Conservation (phyloP, 2,113 vertebrate genomes). For the Lontra canadensis region DNA sequence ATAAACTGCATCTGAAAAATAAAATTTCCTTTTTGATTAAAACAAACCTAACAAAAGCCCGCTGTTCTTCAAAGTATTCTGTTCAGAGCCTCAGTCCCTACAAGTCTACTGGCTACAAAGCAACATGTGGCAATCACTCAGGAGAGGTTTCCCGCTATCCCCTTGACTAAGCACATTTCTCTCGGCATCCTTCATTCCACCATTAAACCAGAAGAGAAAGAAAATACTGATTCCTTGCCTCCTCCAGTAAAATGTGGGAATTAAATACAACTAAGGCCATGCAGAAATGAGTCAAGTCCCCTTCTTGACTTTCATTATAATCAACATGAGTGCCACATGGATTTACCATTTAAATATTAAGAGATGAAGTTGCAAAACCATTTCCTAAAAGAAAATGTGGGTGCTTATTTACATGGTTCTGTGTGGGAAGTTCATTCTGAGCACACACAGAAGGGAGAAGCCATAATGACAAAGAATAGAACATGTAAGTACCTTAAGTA, state of each 20-base stretch:
- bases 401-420: not conserved
- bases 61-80: not conserved
- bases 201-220: not conserved
- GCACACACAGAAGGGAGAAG: not conserved
- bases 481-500: not conserved
- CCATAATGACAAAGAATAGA: not conserved
- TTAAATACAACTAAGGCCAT: not conserved
- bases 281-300: not conserved
- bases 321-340: not conserved
- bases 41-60: not conserved
- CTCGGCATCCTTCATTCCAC: not conserved
- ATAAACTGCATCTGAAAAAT: slow-evolving; percentile 32
- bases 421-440: not conserved
- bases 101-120: not conserved
- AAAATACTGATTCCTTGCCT: not conserved
- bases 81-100: not conserved
- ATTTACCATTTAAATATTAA: slow-evolving; percentile 56
- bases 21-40: slow-evolving; percentile 6
- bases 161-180: not conserved
- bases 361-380: not conserved
- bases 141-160: not conserved
- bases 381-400: slow-evolving; percentile 1
- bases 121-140: not conserved
- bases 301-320: not conserved
- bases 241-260: not conserved